Evolutionary conservation across 2,888 invertebrate genomes (phyloP).

Genomic region (Baronia brevicornis): DNA sequence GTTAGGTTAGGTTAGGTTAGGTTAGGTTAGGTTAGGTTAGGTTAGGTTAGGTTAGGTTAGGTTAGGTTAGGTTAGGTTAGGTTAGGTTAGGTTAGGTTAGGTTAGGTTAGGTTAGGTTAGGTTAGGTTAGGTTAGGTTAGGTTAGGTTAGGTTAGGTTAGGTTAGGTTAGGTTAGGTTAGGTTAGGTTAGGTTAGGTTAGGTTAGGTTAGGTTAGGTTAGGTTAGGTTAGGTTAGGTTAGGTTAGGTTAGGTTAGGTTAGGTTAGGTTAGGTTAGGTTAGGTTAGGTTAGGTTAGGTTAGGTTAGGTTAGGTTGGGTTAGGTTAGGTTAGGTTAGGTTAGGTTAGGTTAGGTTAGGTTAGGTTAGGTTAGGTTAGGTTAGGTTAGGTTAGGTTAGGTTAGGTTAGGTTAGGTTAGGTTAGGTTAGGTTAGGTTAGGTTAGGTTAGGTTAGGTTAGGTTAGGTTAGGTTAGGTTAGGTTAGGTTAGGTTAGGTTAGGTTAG

Average conservation of each 20-base stretch:
- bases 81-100: slow-evolving; percentile 20
- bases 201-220: slow-evolving; percentile 20
- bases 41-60: slow-evolving; percentile 24
- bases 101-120: slow-evolving; percentile 20
- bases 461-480: slow-evolving; percentile 25
- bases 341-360: slow-evolving; percentile 13
- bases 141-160: slow-evolving; percentile 22
- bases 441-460: slow-evolving; percentile 22
- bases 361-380: slow-evolving; percentile 11
- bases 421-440: slow-evolving; percentile 15
- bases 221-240: slow-evolving; percentile 21
- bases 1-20: slow-evolving; percentile 25
- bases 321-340: slow-evolving; percentile 16
- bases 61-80: slow-evolving; percentile 23
- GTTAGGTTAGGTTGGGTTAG: slow-evolving; percentile 19
- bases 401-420: slow-evolving; percentile 14
- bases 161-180: slow-evolving; percentile 18
- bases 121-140: slow-evolving; percentile 23
- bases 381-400: slow-evolving; percentile 10
- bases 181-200: slow-evolving; percentile 18
- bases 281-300: slow-evolving; percentile 16
- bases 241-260: slow-evolving; percentile 22
- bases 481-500: slow-evolving; percentile 25
- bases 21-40: slow-evolving; percentile 22
- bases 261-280: slow-evolving; percentile 20